Evolutionary conservation across 1,140 invertebrate genomes (phyloP), one percentile per base, ranked within the genome.

Genomic region (Pogonognathellus flavescens): DNA sequence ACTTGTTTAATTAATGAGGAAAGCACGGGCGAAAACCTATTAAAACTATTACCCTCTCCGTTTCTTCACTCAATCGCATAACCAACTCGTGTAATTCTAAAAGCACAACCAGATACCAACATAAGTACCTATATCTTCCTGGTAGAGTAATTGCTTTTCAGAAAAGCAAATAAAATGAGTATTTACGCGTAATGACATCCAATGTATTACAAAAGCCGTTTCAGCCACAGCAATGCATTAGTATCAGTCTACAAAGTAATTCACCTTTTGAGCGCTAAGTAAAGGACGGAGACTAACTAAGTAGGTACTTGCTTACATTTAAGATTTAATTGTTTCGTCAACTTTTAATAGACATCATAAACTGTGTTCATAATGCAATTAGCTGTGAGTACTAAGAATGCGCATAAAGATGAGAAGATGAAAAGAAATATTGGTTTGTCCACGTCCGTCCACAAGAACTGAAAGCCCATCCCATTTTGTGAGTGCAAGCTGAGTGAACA

Each of bases 1-100:
- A 76, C 22, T 76, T 76, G 70, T 25, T 76, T 76, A 76, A 76
- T 76, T 76, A 76, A 76, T 76, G 70, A 76, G 70, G 31, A n/a
- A 9, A 76, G 70, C 70, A 76, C 70, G 70, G 41, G 70, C 41
- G 70, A 76, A 76, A 50, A 76, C 31, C 70, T 76, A 76, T 76
- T 76, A 76, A 76, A 76, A 76, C 31, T 76, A 76, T 50, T 41
- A 76, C 70, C 16, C 13, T 76, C 25, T 76, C 25, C 9, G 41
- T 31, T 76, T 16, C 20, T 76, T 50, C 49, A 41, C 70, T 76
- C 31, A 41, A 76, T 8, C 16, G 0, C 41, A 50, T 31, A 76
- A 76, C 25, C 5, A 76, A 18, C n/a, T n/a, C n/a, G n/a, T n/a
- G n/a, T 16, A n/a, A 9, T 14, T 4, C 53, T 3, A 2, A 57